phyloP scores from a whole-genome alignment of 2,113 vertebrate genomes.

The Arvicanthis niloticus region DNA sequence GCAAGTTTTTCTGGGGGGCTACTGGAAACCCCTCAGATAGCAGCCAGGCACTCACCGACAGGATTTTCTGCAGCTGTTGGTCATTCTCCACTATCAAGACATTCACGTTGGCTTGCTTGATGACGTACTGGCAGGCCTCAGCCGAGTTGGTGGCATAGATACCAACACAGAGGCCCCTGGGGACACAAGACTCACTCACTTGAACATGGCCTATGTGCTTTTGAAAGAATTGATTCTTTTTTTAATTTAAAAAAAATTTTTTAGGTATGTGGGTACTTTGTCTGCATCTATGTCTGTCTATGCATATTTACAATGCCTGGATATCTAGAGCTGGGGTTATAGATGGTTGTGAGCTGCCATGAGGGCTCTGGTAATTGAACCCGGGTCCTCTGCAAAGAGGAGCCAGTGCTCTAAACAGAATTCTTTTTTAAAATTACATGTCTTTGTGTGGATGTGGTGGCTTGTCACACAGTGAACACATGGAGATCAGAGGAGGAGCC shows the following conservation, averaged over 20 bases:
- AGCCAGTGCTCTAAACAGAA: neutral
- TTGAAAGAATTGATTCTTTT: neutral
- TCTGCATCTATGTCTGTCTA: neutral
- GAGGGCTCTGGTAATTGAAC: neutral
- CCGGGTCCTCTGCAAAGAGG: neutral
- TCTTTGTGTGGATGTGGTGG: neutral
- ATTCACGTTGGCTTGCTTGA: conserved; percentile 91
- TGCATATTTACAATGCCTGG: neutral
- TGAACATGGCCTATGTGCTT: neutral
- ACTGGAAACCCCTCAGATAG: neutral
- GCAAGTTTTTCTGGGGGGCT: neutral
- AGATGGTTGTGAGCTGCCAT: neutral
- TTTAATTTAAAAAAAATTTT: neutral
- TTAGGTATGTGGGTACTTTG: neutral
- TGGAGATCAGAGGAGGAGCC: neutral
- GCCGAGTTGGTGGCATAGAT: conserved; percentile 96
- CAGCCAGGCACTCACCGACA: conserved; percentile 88
- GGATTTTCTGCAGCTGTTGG: conserved; percentile 94
- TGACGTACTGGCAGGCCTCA: conserved; percentile 93
- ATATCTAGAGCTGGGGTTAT: neutral
- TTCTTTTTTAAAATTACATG: neutral
- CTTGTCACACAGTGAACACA: neutral
- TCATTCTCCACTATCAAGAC: conserved; percentile 94
- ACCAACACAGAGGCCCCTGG: conserved; percentile 94
- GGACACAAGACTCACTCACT: neutral